Base-by-base conservation (phyloP, 2,797 vertebrate species). In the Dipus sagitta region DNA sequence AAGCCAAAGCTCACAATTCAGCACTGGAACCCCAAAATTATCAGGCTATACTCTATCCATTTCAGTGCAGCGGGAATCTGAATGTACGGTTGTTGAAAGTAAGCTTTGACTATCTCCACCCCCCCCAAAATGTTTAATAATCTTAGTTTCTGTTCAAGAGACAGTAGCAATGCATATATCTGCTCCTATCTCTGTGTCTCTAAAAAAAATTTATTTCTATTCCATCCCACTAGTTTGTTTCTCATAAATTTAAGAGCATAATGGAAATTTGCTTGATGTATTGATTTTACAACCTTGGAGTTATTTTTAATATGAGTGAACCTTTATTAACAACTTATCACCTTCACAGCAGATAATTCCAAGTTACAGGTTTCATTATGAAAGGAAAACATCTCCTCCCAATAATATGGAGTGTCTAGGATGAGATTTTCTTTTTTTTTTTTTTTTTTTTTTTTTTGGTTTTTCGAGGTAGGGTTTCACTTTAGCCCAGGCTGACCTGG, bases 281-380 rank as follows among this genome's bases (percentile, higher is more conserved):
- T 70, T 91, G 82, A 95, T 94, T 96, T 96, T 92, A 76, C 72
- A 91, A 93, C 71, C 65, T 76, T 68, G 28, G 94, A 96, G 8
- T 2, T 94, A 10, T 62, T 95, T 97, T 96, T 97, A 94, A 95
- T 88, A 52, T 79, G 38, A 90, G 54, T 75, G 85, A 79, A 30
- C 20, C 67, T 70, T 58, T 52, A 92, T 78, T 67, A 96, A 24
- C 38, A 34, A 90, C 30, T 77, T 95, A 6, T 87, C 15, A 95
- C 71, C 91, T 96, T 62, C 62, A 86, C 30, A 78, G 28, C 78
- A 95, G 77, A 92, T 96, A 93, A 80, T 90, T 94, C 77, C 93
- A 9, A 91, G 71, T 85, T 95, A 93, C 68, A 92, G 84, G 82
- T 95, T 95, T 96, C 81, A 64, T 89, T 72, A 80, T 42, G 12